These are phyloP conservation scores for Hirtodrosophila histrioides DNA, from an alignment of 2,888 invertebrate genomes.

Conservation along the genomic window DNA sequence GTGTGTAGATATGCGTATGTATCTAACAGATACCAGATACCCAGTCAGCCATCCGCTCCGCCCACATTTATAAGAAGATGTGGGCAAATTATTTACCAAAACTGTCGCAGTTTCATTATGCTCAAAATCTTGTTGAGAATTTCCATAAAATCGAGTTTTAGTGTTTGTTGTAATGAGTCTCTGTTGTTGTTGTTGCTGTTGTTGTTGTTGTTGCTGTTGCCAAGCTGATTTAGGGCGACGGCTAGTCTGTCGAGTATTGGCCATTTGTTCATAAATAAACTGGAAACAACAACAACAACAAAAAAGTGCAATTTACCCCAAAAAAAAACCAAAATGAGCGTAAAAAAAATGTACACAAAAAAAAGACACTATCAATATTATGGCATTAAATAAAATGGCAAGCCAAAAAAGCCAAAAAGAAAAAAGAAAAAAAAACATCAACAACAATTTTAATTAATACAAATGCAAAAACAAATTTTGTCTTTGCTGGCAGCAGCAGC, in stretches of 20 bases:
- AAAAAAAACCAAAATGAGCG: conserved; percentile 34
- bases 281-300: background rate
- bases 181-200: conserved; percentile 19
- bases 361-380: conserved; percentile 35
- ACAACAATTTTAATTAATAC: conserved; percentile 41
- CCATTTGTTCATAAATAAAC: conserved; percentile 23
- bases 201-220: conserved; percentile 4
- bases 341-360: background rate
- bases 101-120: conserved; percentile 57
- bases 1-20: background rate
- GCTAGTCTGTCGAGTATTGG: conserved; percentile 50
- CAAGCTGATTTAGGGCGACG: conserved; percentile 60
- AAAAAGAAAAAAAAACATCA: conserved; percentile 22
- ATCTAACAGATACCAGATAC: conserved; percentile 39
- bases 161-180: conserved; percentile 23
- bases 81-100: conserved; percentile 50
- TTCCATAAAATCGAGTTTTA: conserved; percentile 28
- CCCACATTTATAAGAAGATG: conserved; percentile 39
- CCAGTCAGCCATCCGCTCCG: conserved; percentile 41
- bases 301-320: conserved; percentile 24
- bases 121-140: conserved; percentile 40
- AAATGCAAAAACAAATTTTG: conserved; percentile 40
- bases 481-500: conserved; percentile 38
- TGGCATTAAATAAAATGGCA: conserved; percentile 20
- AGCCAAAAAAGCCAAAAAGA: background rate